phyloP scores from a whole-genome alignment of 2,113 vertebrate genomes.

The Eubucco bourcierii region DNA sequence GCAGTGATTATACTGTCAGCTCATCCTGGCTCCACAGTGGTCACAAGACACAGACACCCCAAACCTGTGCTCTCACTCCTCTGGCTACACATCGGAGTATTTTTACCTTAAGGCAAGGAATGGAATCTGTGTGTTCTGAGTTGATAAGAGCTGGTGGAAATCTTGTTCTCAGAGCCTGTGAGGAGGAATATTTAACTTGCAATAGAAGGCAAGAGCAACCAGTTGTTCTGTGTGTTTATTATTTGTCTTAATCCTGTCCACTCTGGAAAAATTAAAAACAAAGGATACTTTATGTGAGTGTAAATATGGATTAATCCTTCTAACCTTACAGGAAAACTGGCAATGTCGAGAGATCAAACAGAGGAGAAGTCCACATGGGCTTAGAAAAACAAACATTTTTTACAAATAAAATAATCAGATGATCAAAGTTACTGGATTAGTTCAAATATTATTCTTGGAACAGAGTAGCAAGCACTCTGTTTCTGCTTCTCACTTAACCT shows the following conservation, averaged over 20 bases:
- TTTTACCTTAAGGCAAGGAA: background rate
- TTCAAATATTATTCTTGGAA: slow-evolving; percentile 7
- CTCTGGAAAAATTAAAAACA: background rate
- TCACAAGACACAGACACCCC: background rate
- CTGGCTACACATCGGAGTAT: background rate
- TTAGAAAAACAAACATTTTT: background rate
- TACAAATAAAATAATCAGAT: background rate
- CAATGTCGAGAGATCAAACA: background rate
- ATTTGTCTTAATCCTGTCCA: background rate
- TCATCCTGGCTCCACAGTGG: background rate
- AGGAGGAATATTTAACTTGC: background rate
- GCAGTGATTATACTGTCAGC: background rate
- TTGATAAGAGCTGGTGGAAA: background rate
- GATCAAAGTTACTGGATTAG: background rate
- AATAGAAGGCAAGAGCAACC: background rate
- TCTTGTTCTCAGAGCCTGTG: background rate
- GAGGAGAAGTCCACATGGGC: background rate
- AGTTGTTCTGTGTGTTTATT: background rate
- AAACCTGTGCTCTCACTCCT: background rate
- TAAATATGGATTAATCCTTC: background rate
- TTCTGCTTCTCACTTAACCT: background rate
- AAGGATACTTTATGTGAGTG: background rate
- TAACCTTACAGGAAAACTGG: background rate
- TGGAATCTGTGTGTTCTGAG: background rate
- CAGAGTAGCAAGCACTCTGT: background rate